Base-by-base conservation (phyloP, 2,888 invertebrate genomes). In the Thereva nobilitata region DNA sequence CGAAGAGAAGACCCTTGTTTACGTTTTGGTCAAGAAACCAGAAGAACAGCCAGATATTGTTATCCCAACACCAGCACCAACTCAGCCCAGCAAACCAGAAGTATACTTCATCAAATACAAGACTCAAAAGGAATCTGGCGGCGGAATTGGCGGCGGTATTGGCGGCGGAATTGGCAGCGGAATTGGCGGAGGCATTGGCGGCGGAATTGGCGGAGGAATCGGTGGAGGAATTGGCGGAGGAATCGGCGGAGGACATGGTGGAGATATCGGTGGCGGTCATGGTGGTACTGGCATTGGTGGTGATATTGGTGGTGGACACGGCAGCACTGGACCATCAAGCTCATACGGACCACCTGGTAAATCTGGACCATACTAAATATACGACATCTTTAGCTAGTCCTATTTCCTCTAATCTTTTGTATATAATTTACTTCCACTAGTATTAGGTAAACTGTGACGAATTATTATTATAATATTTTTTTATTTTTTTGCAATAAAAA, bases 11-110 rank as follows among this genome's bases (percentile, higher is more conserved):
- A 93, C 93, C 64, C 85, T 93, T 72, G 92, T 93, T 75, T 93
- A 93, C 82, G 93, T 93, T 44, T 83, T 93, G 81, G 92, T 93
- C 74, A 93, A 93, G 86, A 91, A 89, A 78, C 93, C 93, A 75
- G 93, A 93, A 77, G 91, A 92, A 70, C 89, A 89, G 71, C 91
- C 89, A 72, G 91, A 92, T 75, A 89, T 93, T 80, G 83, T 86
- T 74, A 87, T 93, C 74, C 92, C 92, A 56, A 87, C 90, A 8
- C 84, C 89, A 10, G 87, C 88, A 2, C 92, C 93, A 57, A 92
- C 92, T 59, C 91, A 90, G 76, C 93, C 93, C 71, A 88, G 90
- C 79, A 93, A 93, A 84, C 93, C 93, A 67, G 93, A 93, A 83
- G 93, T 93, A 67, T 93, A 93, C 87, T 93, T 93, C 86, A 93